Evolutionary conservation across 2,888 invertebrate species (phyloP).

Genomic region (Pomacea canaliculata): DNA sequence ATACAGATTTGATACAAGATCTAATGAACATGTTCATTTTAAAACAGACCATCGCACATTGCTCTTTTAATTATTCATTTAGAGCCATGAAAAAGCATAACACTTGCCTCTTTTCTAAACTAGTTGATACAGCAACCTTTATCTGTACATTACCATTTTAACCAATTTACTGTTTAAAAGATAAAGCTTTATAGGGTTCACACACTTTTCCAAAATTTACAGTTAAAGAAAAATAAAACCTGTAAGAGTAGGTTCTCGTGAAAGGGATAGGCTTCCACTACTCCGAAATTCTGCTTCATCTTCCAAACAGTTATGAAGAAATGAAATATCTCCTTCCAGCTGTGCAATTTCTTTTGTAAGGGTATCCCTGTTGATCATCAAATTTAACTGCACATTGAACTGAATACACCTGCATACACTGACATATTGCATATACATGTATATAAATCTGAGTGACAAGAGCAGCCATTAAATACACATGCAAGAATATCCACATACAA

Average conservation of each 20-base stretch:
- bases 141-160: no score
- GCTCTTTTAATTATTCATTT: no score
- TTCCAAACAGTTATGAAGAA: slow-evolving; percentile 59
- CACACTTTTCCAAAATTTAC: no score
- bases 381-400: neutral
- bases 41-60: neutral
- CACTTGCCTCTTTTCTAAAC: no score
- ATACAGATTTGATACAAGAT: neutral
- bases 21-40: neutral
- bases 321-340: slow-evolving; percentile 56
- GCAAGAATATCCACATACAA: neutral
- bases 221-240: slow-evolving; percentile 32
- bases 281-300: slow-evolving; percentile 52
- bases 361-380: slow-evolving; percentile 44
- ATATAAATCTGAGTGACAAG: neutral
- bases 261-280: slow-evolving; percentile 34
- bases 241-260: slow-evolving; percentile 56
- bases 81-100: no score
- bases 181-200: no score
- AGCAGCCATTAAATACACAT: neutral
- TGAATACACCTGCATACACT: no score
- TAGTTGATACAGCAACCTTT: no score
- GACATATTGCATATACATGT: no score
- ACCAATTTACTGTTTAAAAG: no score
- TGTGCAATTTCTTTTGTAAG: slow-evolving; percentile 58